Base-by-base conservation (phyloP, 1,140 invertebrate genomes). In the Drosophila quadrilineata region DNA sequence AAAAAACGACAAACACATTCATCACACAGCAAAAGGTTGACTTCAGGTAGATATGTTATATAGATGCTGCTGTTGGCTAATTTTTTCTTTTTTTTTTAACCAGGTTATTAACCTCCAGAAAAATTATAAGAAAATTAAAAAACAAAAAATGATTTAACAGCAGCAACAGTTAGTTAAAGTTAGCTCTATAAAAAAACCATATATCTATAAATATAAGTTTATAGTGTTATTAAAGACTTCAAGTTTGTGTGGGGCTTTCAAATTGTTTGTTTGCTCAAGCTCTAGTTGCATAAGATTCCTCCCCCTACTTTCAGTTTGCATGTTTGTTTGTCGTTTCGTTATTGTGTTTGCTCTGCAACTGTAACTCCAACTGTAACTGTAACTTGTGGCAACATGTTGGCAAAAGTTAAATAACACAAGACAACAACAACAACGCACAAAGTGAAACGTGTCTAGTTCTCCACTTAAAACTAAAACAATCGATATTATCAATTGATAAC, bases 11-110 rank as follows among this genome's bases (percentile, higher is more conserved):
- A 53, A 10, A 29, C 41, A 38, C 41, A 66, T 59, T 66, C 63
- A 52, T 62, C 56, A 67, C n/a, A n/a, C n/a, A n/a, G n/a, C n/a
- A n/a, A n/a, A 24, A 38, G 26, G 41, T 53, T 41, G 1, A 21
- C 38, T 41, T 48, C 64, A 68, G 64, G 64, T 68, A 68, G 64
- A 65, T 62, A 41, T 36, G 59, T 50, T 54, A n/a, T n/a, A n/a
- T n/a, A 35, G 31, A n/a, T 35, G 31, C 14, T 35, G 31, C 14
- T 12, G 31, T 45, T 45, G 41, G 24, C 41, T 45, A 45, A 45
- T 45, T 45, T 45, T n/a, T n/a, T n/a, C n/a, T n/a, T n/a, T n/a
- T n/a, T n/a, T n/a, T n/a, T 3, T 12, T 16, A 28, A 16, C 22
- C 41, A 22, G 41, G 64, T 68, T 63, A 68, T 49, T 63, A 46